Evolutionary conservation across 2,888 invertebrate genomes (phyloP), one percentile per base, ranked within the genome.

Genomic region (Shargacucullia verbasci): DNA sequence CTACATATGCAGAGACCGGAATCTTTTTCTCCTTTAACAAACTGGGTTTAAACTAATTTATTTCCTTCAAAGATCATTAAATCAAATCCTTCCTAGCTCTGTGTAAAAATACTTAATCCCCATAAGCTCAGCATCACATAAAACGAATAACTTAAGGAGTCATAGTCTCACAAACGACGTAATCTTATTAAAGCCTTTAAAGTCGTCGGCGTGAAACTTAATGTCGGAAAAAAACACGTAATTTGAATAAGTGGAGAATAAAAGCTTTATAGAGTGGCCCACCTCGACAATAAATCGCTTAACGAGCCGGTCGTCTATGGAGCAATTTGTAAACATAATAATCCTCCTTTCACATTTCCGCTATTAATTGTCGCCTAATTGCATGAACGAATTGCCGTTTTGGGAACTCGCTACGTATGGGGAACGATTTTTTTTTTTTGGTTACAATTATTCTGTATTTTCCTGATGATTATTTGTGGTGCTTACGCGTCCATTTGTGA

Each of bases 291-390:
- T 81, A 78, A 79, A 81, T 79, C 63, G 60, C 54, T 48, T 66
- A 73, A 73, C 35, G 57, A 58, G 56, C 50, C 65, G 56, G 62
- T 60, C 62, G 74, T 73, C 78, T 75, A 74, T 76, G 74, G 74
- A 75, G 65, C 78, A 72, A 82, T 82, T 80, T 76, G 73, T 78
- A 76, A 74, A 78, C 75, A 80, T 67, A 77, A 75, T 82, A 81
- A 82, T 81, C 78, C 78, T 47, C 69, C 73, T 72, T 76, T 68
- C 76, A 69, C 72, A 74, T 78, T 79, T 76, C 65, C 69, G 60
- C 68, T 66, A 82, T 82, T 80, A 78, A 81, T 78, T 77, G 66
- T 70, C 49, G 69, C 63, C 66, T 79, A 82, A 83, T 82, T 79
- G 71, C 70, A 74, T 59, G 49, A 64, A 72, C 63, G 73, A 76